These are phyloP conservation scores for Schmidtea mediterranea DNA, from an alignment of 1,140 invertebrate species.

Conservation along the genomic window DNA sequence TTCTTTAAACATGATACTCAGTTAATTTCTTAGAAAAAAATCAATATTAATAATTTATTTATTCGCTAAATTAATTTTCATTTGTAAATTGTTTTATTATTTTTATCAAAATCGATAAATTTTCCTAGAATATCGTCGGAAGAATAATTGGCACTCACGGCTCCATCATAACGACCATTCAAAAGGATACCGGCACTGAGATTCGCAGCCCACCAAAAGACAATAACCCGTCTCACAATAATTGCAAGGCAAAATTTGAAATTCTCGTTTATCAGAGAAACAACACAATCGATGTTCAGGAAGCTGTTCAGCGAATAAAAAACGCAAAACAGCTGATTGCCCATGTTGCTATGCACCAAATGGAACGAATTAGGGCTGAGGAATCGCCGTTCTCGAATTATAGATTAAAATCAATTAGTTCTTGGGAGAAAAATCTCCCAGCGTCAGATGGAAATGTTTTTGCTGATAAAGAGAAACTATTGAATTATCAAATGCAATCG, in stretches of 20 bases:
- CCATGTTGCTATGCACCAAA: slow-evolving; percentile 2
- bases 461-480: too few species aligned
- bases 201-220: slow-evolving; percentile 2
- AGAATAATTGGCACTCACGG: slow-evolving; percentile 4
- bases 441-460: too few species aligned
- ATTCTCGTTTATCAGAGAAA: neutral
- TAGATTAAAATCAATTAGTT: too few species aligned
- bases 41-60: too few species aligned
- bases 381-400: too few species aligned
- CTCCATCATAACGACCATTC: slow-evolving; percentile 3
- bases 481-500: too few species aligned
- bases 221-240: neutral
- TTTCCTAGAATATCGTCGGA: neutral
- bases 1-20: too few species aligned
- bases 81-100: too few species aligned
- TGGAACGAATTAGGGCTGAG: neutral
- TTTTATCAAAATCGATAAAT: too few species aligned
- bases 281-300: neutral
- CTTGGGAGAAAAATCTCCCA: too few species aligned
- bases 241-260: neutral
- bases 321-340: slow-evolving; percentile 5
- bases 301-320: neutral
- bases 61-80: too few species aligned
- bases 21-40: too few species aligned
- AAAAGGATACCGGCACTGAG: slow-evolving; percentile 4